Evolutionary conservation across 2,797 vertebrate species (phyloP).

Genomic region (Manis crassicaudata): DNA sequence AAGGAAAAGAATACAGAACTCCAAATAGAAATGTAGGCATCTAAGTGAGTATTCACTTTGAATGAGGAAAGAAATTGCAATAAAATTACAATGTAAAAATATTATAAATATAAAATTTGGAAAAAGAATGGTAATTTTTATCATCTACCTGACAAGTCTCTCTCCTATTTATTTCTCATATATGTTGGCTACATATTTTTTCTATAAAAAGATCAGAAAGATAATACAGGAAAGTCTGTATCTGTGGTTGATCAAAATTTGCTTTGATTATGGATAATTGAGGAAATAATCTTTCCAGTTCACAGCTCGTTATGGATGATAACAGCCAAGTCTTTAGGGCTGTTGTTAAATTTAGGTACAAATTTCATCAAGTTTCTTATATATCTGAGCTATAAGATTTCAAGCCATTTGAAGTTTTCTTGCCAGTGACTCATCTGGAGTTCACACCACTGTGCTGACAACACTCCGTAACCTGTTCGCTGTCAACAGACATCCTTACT

Average conservation of each 20-base stretch:
- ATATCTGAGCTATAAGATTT: neutral
- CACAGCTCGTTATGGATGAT: neutral
- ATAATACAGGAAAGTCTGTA: neutral
- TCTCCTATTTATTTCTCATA: neutral
- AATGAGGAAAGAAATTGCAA: conserved; percentile 22
- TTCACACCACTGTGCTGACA: neutral
- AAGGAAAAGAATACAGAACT: conserved; percentile 1
- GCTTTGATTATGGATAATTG: conserved; percentile 25
- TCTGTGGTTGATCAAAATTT: conserved; percentile 36
- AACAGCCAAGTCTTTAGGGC: neutral
- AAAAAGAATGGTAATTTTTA: neutral
- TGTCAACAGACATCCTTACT: neutral
- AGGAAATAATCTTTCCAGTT: conserved; percentile 7
- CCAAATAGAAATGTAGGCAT: neutral
- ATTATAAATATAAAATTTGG: conserved; percentile 7
- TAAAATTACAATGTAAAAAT: conserved; percentile 25
- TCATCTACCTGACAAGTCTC: neutral
- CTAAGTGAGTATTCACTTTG: neutral
- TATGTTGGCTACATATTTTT: conserved; percentile 2
- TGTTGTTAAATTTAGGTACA: neutral
- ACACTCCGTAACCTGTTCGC: neutral
- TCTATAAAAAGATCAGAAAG: conserved; percentile 31
- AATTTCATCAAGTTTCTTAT: neutral
- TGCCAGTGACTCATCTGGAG: neutral
- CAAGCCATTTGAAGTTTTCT: conserved; percentile 10